Conservation (phyloP, 2,797 vertebrate species). For the Gallinago nigripennis region DNA sequence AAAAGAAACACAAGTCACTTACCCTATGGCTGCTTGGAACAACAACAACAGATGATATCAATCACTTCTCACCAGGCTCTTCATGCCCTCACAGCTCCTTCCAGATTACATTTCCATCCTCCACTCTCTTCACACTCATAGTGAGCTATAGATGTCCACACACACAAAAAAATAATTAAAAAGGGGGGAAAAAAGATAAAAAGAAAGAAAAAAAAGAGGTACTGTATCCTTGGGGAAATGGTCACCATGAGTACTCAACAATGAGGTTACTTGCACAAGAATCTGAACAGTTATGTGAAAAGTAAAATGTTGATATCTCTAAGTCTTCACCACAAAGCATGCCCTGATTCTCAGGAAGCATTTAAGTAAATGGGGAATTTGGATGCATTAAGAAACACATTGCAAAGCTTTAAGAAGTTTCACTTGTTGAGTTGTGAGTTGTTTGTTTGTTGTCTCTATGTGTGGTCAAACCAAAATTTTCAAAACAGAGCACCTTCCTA, state of each 20-base stretch:
- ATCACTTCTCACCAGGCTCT: slow-evolving; percentile 2
- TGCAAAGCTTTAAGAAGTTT: neutral
- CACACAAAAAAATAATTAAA: too few relatives aligned
- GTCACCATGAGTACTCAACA: neutral
- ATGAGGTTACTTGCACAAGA: neutral
- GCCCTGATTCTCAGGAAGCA: neutral
- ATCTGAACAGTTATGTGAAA: neutral
- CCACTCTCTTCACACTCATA: neutral
- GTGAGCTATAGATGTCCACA: neutral
- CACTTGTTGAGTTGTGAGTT: neutral
- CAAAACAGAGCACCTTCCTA: neutral
- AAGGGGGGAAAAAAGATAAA: too few relatives aligned
- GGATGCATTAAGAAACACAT: neutral
- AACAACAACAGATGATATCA: slow-evolving; percentile 48
- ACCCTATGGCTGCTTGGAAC: slow-evolving; percentile 15
- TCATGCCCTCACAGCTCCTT: slow-evolving; percentile 19
- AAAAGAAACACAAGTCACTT: slow-evolving; percentile 8
- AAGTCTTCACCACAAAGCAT: neutral
- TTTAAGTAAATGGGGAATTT: neutral
- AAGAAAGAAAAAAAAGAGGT: neutral
- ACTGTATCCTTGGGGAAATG: neutral
- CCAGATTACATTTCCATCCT: neutral
- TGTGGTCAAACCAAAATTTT: neutral
- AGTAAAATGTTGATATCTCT: neutral
- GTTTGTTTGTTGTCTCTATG: neutral